These are phyloP conservation scores for Brachyhypopomus occidentalis DNA, from an alignment of 2,113 vertebrate genomes.

Conservation along the genomic window DNA sequence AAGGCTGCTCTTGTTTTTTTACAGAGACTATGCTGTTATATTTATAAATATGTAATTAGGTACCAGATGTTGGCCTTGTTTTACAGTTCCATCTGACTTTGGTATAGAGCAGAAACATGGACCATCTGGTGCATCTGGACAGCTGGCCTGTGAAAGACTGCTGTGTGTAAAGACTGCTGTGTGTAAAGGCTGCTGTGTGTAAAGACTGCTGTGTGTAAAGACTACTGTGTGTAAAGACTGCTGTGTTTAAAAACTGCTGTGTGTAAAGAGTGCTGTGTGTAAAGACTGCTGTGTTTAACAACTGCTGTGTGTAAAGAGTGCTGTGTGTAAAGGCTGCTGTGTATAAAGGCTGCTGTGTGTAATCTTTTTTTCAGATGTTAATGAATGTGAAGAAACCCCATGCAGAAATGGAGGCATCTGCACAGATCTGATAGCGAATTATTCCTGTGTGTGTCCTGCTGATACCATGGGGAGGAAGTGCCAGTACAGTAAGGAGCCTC, in stretches of 20 bases:
- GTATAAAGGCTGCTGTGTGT: not conserved
- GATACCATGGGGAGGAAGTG: slow-evolving; percentile 88
- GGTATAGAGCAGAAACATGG: too few species aligned
- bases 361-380: slow-evolving; percentile 74
- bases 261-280: not conserved
- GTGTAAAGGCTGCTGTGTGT: too few species aligned
- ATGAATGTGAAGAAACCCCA: slow-evolving; percentile 84
- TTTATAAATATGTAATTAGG: too few species aligned
- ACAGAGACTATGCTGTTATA: too few species aligned
- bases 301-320: too few species aligned
- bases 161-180: not conserved
- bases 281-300: not conserved
- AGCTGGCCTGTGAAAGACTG: not conserved
- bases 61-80: too few species aligned
- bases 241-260: too few species aligned
- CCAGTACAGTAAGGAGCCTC: slow-evolving; percentile 81
- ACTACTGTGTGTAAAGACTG: not conserved
- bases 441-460: slow-evolving; percentile 84
- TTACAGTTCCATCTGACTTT: too few species aligned
- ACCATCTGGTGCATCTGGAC: too few species aligned
- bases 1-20: too few species aligned
- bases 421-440: slow-evolving; percentile 84
- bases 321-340: too few species aligned
- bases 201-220: not conserved
- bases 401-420: slow-evolving; percentile 89